Evolutionary conservation across 2,888 invertebrate genomes (phyloP).

Genomic region (Allygus modestus): DNA sequence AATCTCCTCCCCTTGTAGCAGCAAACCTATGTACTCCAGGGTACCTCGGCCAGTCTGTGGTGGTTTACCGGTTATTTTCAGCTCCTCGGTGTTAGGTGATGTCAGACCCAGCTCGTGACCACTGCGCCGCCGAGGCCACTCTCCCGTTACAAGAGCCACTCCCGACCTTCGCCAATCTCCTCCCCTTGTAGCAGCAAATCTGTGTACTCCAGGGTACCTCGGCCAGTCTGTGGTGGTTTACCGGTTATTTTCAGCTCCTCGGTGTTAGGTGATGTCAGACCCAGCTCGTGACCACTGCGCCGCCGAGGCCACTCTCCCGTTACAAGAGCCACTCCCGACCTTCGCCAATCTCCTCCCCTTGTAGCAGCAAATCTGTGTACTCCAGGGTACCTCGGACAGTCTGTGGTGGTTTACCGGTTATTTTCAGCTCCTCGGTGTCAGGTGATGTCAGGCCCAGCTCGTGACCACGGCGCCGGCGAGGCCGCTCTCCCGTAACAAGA

Average conservation of each 20-base stretch:
- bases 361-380: neutral
- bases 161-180: no score
- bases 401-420: no score
- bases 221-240: no score
- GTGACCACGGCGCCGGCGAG: neutral
- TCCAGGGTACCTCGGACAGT: no score
- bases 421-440: neutral
- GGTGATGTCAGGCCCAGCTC: neutral
- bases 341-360: no score
- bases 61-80: neutral
- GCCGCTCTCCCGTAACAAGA: neutral
- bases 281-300: neutral
- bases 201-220: no score
- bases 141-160: no score
- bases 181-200: no score
- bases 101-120: neutral
- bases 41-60: no score
- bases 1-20: no score
- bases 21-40: no score
- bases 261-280: neutral
- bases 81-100: neutral
- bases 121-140: neutral
- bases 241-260: neutral
- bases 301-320: neutral
- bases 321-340: constrained; percentile 3